Percentiles rank a stretch among this genome's conserved stretches.
Conservation (phyloP, 2,888 invertebrate species). For the Deroplatys truncata region DNA sequence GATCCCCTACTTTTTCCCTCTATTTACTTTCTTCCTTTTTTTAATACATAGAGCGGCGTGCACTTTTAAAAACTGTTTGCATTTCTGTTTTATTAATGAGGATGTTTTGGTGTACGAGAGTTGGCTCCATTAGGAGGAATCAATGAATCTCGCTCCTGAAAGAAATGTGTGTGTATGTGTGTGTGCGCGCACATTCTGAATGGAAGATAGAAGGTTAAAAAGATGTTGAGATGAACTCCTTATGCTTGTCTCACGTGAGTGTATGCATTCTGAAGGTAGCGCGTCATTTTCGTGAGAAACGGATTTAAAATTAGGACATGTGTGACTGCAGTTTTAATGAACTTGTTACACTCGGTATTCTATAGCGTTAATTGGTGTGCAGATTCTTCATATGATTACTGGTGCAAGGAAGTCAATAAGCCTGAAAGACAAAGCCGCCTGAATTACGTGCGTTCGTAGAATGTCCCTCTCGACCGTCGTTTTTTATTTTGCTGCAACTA, state of each 20-base stretch:
- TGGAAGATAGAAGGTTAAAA: background rate
- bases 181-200: background rate
- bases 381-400: background rate
- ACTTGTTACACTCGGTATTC: background rate
- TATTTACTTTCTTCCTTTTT: background rate
- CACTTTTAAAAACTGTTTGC: background rate
- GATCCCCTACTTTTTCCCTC: background rate
- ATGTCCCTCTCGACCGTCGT: too few species aligned
- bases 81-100: background rate
- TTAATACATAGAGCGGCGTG: background rate
- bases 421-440: too few species aligned
- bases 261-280: background rate
- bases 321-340: background rate
- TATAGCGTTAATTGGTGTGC: background rate
- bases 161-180: background rate
- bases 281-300: background rate
- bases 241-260: background rate
- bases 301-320: background rate
- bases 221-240: background rate
- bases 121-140: background rate
- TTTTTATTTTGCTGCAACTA: too few species aligned
- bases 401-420: background rate
- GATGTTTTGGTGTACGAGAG: background rate
- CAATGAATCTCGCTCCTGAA: background rate
- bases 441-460: too few species aligned